Percentiles rank a stretch among this genome's conserved stretches.
phyloP scores from a whole-genome alignment of 1,140 invertebrate genomes.

The Mizuhopecten yessoensis region DNA sequence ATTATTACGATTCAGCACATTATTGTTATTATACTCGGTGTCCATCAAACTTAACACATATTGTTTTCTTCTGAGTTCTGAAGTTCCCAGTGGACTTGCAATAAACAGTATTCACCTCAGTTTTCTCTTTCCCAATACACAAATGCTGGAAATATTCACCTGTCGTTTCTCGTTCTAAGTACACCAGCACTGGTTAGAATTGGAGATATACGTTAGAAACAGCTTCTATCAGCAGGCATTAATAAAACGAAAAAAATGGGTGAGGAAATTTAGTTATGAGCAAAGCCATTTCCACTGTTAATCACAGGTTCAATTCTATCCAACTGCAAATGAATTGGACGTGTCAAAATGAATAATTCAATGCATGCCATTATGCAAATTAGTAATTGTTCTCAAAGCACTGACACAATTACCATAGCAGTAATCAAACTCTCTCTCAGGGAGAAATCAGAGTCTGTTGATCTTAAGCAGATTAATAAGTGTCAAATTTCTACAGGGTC shows the following conservation, averaged over 20 bases:
- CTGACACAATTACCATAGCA: slow-evolving; percentile 8
- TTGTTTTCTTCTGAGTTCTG: too few species aligned
- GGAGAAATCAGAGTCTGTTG: neutral
- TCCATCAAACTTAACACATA: too few species aligned
- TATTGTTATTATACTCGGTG: too few species aligned
- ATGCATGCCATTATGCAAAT: slow-evolving; percentile 39
- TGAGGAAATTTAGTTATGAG: slow-evolving; percentile 28
- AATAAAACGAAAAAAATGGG: neutral
- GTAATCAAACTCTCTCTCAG: slow-evolving; percentile 20
- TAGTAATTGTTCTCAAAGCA: slow-evolving; percentile 28
- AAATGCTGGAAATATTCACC: too few species aligned
- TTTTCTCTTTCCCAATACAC: too few species aligned
- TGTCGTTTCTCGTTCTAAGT: too few species aligned
- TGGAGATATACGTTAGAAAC: too few species aligned
- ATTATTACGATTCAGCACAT: too few species aligned
- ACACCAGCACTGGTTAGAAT: too few species aligned
- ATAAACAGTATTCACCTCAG: too few species aligned
- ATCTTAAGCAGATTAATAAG: slow-evolving; percentile 34
- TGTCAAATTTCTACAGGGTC: neutral
- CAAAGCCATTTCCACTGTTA: neutral
- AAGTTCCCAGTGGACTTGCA: too few species aligned
- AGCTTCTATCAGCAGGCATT: neutral
- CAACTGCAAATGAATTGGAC: neutral
- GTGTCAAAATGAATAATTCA: slow-evolving; percentile 34
- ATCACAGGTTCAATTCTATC: neutral